These are phyloP conservation scores for Astreopora myriophthalma DNA, from an alignment of 64 coral and sea anemone species.

Conservation along the genomic window DNA sequence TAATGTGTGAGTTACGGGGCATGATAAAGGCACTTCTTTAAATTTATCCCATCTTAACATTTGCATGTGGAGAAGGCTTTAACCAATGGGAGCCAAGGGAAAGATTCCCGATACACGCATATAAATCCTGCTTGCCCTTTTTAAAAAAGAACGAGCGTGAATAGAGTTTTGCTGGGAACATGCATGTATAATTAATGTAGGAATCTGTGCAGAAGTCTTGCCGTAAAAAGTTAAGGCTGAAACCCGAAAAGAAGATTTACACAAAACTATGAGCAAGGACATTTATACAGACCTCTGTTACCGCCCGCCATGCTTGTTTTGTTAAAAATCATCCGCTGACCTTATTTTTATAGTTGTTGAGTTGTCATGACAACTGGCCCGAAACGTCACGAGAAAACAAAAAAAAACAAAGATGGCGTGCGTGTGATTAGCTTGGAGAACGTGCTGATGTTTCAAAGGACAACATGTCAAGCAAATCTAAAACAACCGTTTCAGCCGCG, in stretches of 20 bases:
- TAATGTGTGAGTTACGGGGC: no score
- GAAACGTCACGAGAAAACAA: neutral
- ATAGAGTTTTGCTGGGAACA: no score
- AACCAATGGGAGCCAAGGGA: no score
- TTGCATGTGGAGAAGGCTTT: no score
- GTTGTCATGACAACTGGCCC: neutral
- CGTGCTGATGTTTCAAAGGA: neutral
- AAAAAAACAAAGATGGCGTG: neutral
- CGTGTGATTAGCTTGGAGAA: neutral
- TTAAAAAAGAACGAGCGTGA: no score
- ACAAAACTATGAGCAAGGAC: neutral
- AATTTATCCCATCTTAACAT: no score
- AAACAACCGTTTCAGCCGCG: constrained; percentile 51
- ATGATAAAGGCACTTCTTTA: no score
- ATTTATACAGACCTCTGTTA: neutral
- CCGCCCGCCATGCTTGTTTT: constrained; percentile 41
- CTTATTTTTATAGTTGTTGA: neutral
- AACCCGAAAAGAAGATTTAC: neutral
- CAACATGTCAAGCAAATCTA: constrained; percentile 39
- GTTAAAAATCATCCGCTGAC: neutral
- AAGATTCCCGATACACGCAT: no score
- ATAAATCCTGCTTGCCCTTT: no score
- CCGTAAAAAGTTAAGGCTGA: no score
- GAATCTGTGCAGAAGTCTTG: no score
- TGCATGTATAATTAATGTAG: no score